These are phyloP conservation scores for Pristionchus arcanus DNA, from an alignment of 2,888 invertebrate species.

Conservation along the genomic window DNA sequence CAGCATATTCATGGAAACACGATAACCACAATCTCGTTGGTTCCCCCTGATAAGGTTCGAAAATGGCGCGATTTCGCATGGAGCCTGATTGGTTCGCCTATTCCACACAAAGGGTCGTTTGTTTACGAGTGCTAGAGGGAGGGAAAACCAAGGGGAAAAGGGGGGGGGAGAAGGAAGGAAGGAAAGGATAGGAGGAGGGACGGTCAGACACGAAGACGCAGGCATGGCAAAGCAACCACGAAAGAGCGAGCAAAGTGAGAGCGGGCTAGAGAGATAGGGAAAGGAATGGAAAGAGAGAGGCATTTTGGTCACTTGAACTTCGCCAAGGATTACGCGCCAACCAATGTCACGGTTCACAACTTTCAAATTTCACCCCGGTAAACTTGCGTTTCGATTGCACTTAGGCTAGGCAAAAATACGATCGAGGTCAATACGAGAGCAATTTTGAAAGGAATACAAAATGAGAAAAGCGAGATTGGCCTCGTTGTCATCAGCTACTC, in stretches of 20 bases:
- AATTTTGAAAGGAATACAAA: no score
- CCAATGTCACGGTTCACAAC: background rate
- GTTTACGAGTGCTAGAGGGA: constrained; percentile 40
- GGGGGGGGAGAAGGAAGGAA: constrained; percentile 19
- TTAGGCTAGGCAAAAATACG: background rate
- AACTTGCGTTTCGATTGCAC: background rate
- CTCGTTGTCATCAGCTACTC: background rate
- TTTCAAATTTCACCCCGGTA: background rate
- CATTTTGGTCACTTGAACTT: constrained; percentile 4
- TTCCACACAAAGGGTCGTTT: constrained; percentile 37
- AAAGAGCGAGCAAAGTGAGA: constrained; percentile 21
- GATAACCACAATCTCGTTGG: constrained; percentile 3
- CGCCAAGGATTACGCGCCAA: background rate
- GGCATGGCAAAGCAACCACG: background rate
- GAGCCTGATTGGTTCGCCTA: background rate
- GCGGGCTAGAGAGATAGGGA: background rate
- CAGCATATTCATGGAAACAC: background rate
- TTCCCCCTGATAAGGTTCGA: background rate
- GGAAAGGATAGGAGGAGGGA: constrained; percentile 37
- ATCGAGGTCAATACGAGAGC: no score
- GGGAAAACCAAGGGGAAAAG: background rate
- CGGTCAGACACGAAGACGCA: constrained; percentile 24
- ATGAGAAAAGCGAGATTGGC: no score
- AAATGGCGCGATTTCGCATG: background rate
- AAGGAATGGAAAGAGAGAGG: background rate